Evolutionary conservation across 2,888 invertebrate species (phyloP).

Genomic region (Eucera pruinosa): DNA sequence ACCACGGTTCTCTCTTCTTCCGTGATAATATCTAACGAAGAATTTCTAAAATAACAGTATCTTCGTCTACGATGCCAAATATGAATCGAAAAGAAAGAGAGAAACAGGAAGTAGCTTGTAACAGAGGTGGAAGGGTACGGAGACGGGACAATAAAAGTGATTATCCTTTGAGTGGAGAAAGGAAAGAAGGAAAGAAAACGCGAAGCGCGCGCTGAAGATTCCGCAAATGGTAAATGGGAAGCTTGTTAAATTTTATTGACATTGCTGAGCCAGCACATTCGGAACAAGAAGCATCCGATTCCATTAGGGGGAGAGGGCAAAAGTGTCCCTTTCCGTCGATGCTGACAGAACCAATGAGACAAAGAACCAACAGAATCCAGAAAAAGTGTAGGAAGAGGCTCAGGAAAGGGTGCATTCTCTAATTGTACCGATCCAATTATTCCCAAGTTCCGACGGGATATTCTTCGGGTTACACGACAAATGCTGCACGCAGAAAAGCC

Average conservation of each 20-base stretch:
- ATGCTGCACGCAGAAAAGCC: constrained; percentile 13
- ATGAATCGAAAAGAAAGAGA: constrained; percentile 25
- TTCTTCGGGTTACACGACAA: constrained; percentile 32
- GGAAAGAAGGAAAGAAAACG: constrained; percentile 58
- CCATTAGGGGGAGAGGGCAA: constrained; percentile 67
- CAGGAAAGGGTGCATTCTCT: constrained; percentile 63
- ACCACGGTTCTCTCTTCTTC: constrained; percentile 8
- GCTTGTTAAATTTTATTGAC: constrained; percentile 81
- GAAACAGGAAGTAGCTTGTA: constrained; percentile 52
- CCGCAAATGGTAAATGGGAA: constrained; percentile 79
- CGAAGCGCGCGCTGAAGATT: constrained; percentile 65
- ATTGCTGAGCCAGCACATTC: constrained; percentile 71
- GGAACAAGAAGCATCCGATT: constrained; percentile 74
- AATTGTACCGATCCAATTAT: constrained; percentile 78
- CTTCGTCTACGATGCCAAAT: constrained; percentile 35
- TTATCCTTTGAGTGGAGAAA: constrained; percentile 62
- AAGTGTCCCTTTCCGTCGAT: constrained; percentile 48
- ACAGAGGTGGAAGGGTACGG: constrained; percentile 45
- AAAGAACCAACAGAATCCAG: constrained; percentile 58
- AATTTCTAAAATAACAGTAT: constrained; percentile 51
- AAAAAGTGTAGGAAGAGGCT: constrained; percentile 56
- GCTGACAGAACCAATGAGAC: constrained; percentile 52
- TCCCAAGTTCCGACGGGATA: constrained; percentile 61
- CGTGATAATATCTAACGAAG: constrained; percentile 35
- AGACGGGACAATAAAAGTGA: constrained; percentile 66